A percentile compares a stretch with the other conserved stretches of the same genome.
These are phyloP conservation scores for Drosophila melanocephala DNA, from an alignment of 2,888 invertebrate species.

Conservation along the genomic window DNA sequence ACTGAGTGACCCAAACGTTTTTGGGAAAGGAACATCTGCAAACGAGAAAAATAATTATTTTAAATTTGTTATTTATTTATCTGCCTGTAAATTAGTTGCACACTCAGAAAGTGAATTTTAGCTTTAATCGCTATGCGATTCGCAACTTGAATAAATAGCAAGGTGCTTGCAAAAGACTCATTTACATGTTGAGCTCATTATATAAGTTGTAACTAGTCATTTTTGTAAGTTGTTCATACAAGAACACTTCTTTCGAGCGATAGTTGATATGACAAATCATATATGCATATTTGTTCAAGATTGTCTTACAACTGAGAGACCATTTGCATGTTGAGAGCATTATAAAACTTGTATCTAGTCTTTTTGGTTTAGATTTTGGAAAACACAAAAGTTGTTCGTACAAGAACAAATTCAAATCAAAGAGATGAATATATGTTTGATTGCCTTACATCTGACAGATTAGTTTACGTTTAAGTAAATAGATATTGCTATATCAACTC, in stretches of 20 bases:
- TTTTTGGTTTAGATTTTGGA: neutral
- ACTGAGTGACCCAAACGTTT: constrained; percentile 91
- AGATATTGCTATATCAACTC: neutral
- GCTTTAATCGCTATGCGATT: neutral
- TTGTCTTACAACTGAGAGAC: neutral
- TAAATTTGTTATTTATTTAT: neutral
- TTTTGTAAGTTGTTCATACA: neutral
- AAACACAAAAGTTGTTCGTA: neutral
- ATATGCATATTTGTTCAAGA: neutral
- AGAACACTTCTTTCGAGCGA: neutral
- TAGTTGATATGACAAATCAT: neutral
- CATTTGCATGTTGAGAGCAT: neutral
- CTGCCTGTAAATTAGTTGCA: neutral
- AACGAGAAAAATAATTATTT: constrained; percentile 9
- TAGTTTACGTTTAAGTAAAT: neutral
- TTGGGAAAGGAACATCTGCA: constrained; percentile 94
- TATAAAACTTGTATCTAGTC: neutral
- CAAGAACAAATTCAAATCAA: neutral
- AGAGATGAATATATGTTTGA: neutral
- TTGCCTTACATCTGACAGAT: neutral
- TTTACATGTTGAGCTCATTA: neutral
- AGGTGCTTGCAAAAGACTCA: neutral
- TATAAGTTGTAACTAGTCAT: neutral
- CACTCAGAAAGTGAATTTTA: neutral
- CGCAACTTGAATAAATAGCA: neutral